Evolutionary conservation across 2,113 vertebrate species (phyloP).

Genomic region (Turnix velox): DNA sequence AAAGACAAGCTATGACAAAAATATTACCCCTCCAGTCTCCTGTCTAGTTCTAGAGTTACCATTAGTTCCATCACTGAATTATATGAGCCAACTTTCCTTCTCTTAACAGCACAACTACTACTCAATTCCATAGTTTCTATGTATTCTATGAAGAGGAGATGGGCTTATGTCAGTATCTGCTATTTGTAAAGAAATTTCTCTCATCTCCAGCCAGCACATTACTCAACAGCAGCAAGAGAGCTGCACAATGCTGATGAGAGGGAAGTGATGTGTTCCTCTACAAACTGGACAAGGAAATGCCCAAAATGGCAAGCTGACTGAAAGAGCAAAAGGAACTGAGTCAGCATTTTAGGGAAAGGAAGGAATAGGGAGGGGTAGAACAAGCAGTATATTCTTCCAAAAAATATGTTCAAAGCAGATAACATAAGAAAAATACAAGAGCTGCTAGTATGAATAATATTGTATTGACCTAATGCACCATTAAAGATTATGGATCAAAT

Average conservation of each 20-base stretch:
- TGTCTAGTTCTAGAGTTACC: neutral
- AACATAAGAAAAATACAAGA: neutral
- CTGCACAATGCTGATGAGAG: neutral
- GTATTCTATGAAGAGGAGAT: neutral
- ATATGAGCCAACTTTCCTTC: neutral
- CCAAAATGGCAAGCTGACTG: slow-evolving; percentile 30
- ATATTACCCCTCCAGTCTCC: neutral
- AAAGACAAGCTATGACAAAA: neutral
- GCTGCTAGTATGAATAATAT: neutral
- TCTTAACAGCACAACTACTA: neutral
- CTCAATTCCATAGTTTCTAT: neutral
- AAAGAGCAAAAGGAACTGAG: slow-evolving; percentile 49
- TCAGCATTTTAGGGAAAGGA: slow-evolving; percentile 34
- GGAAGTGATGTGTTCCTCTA: neutral
- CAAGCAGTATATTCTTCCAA: neutral
- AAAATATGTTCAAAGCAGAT: neutral
- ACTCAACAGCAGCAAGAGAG: neutral
- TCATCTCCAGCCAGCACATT: neutral
- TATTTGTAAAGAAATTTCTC: neutral
- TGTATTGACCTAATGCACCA: neutral
- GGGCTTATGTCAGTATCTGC: neutral
- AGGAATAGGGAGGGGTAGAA: slow-evolving; percentile 27
- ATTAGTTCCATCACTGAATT: neutral
- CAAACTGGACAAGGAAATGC: slow-evolving; percentile 23
- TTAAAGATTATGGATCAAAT: slow-evolving; percentile 17